Evolutionary conservation across 2,113 vertebrate genomes (phyloP), one percentile per base, ranked within the genome.

Genomic region (Colistium nudipinnis): DNA sequence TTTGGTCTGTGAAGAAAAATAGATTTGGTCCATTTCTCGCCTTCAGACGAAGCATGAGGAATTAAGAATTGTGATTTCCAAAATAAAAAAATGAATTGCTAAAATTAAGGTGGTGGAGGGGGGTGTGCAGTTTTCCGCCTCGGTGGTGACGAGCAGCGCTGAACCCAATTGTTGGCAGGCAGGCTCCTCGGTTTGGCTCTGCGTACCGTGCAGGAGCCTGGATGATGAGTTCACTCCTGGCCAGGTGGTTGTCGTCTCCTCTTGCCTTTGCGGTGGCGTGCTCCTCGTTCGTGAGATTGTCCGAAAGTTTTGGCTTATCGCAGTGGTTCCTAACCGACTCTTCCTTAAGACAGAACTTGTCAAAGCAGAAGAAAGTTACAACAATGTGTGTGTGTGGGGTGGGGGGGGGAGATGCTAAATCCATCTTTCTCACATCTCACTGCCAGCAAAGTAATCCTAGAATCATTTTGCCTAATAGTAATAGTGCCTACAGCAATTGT

Each of bases 171-270:
- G 49, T 56, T 77, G 62, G 43, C 55, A 55, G 60, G 33, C 61
- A 22, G 24, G 43, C 47, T 20, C 30, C 20, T 70, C 55, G 24
- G 6, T 65, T 72, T 68, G 64, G 52, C 75, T n/a, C 22, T 30
- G 20, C n/a, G n/a, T 20, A 12, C 47, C 56, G 55, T 28, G 56
- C 36, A 35, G 49, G 48, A 51, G 36, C 66, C 77, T 25, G 6
- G 19, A 61, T 45, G 51, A 78, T 57, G 65, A 82, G 70, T 74
- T 82, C 48, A 66, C 54, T 63, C 57, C 52, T 52, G 44, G n/a
- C 74, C 73, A 85, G 70, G 65, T 83, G 62, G 61, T 60, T 14
- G 52, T 57, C n/a, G 2, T 84, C 70, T 67, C 30, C 36, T 35
- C 9, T 54, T 77, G 38, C 24, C 41, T 52, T 63, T 19, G 25